These are phyloP conservation scores for Euzetes globulus DNA, from an alignment of 2,888 invertebrate genomes.

Conservation along the genomic window DNA sequence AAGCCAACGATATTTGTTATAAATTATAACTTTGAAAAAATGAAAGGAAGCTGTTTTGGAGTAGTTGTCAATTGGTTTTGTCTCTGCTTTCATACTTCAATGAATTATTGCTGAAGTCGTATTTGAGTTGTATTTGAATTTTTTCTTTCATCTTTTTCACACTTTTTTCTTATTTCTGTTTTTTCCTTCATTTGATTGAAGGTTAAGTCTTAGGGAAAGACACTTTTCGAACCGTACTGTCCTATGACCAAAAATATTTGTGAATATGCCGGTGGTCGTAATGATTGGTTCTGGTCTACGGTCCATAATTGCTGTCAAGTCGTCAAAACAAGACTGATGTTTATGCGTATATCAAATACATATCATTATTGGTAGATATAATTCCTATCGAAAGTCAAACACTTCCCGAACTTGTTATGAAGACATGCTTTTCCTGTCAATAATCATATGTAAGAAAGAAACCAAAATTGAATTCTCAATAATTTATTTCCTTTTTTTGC, in stretches of 20 bases:
- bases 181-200: not conserved
- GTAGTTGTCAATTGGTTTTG: too few species aligned
- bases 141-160: slow-evolving; percentile 5
- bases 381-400: not conserved
- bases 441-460: slow-evolving; percentile 5
- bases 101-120: not conserved
- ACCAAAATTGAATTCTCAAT: not conserved
- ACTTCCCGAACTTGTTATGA: slow-evolving; percentile 28
- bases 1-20: too few species aligned
- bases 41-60: not conserved
- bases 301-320: slow-evolving; percentile 12
- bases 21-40: not conserved
- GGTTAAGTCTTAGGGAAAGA: not conserved
- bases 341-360: slow-evolving; percentile 2
- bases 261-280: slow-evolving; percentile 12
- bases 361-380: not conserved
- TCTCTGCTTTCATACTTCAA: not conserved
- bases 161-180: not conserved
- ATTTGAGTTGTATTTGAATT: not conserved
- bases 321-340: slow-evolving; percentile 22
- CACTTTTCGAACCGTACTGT: not conserved
- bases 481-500: not conserved
- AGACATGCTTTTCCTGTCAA: slow-evolving; percentile 16
- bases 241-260: not conserved
- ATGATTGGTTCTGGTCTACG: slow-evolving; percentile 21